Evolutionary conservation across 2,888 invertebrate genomes (phyloP).

Genomic region (Abscondita cerata): DNA sequence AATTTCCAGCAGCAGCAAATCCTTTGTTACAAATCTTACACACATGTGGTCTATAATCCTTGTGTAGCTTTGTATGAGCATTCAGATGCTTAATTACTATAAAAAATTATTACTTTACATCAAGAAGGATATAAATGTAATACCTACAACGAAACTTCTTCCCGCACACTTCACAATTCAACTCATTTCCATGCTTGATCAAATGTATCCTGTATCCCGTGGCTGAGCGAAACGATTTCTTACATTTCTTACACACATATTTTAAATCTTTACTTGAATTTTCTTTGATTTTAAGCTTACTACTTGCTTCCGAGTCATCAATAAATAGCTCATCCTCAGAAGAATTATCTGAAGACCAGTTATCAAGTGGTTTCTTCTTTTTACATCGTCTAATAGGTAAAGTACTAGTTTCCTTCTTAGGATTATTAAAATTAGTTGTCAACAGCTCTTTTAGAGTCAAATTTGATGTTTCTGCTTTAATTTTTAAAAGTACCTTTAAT

Average conservation of each 20-base stretch:
- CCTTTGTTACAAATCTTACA: conserved; percentile 51
- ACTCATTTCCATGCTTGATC: conserved; percentile 48
- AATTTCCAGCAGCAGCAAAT: conserved; percentile 46
- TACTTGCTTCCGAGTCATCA: conserved; percentile 3
- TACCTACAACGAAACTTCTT: conserved; percentile 51
- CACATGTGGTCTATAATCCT: conserved; percentile 49
- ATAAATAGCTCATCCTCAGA: conserved; percentile 24
- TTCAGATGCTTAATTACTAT: conserved; percentile 50
- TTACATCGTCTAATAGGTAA: background rate
- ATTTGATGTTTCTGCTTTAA: conserved; percentile 7
- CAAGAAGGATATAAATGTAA: too few species aligned
- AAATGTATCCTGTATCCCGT: conserved; percentile 48
- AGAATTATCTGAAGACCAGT: conserved; percentile 1
- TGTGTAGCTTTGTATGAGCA: conserved; percentile 46
- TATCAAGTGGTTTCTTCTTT: background rate
- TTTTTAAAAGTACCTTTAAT: conserved; percentile 38
- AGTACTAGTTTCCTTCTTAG: too few species aligned
- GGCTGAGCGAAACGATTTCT: conserved; percentile 47
- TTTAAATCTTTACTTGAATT: conserved; percentile 13
- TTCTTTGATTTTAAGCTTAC: background rate
- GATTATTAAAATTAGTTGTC: too few species aligned
- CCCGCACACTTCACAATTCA: conserved; percentile 51
- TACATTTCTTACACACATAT: conserved; percentile 45
- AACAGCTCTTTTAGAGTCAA: conserved; percentile 15
- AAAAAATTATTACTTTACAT: too few species aligned